These are phyloP conservation scores for Lacerta bilineata DNA, from an alignment of 2,797 vertebrate genomes.

Conservation along the genomic window DNA sequence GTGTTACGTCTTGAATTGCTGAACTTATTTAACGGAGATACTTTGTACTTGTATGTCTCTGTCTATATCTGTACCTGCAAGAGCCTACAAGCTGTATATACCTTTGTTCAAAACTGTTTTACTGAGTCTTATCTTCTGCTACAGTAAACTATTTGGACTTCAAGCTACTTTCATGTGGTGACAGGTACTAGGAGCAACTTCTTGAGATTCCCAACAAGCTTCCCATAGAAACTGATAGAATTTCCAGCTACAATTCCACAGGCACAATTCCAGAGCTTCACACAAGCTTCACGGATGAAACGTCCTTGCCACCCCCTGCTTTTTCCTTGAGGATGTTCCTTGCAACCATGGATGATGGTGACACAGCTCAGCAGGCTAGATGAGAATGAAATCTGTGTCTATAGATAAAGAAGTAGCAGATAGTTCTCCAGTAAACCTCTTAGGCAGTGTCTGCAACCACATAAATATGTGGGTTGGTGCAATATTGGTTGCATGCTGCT, in stretches of 20 bases:
- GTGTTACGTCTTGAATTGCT: too few relatives aligned
- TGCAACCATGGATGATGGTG: not conserved
- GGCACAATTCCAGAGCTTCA: not conserved
- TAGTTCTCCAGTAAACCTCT: not conserved
- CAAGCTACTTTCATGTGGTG: too few relatives aligned
- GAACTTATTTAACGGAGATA: too few relatives aligned
- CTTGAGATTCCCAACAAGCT: not conserved
- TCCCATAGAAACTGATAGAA: not conserved
- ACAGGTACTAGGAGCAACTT: too few relatives aligned
- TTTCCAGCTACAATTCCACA: not conserved
- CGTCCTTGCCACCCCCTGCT: not conserved
- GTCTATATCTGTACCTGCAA: too few relatives aligned
- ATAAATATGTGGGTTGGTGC: not conserved
- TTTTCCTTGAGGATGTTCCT: not conserved
- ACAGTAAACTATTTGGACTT: too few relatives aligned
- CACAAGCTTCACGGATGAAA: not conserved
- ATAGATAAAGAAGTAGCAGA: not conserved
- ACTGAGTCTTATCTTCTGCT: too few relatives aligned
- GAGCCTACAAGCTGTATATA: too few relatives aligned
- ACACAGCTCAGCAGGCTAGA: not conserved
- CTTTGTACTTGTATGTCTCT: too few relatives aligned
- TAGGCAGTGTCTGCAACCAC: not conserved
- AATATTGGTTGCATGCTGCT: not conserved
- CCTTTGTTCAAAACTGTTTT: too few relatives aligned
- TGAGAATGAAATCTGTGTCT: not conserved